Conservation (phyloP, 2,888 invertebrate genomes). For the Nymphalis urticae region DNA sequence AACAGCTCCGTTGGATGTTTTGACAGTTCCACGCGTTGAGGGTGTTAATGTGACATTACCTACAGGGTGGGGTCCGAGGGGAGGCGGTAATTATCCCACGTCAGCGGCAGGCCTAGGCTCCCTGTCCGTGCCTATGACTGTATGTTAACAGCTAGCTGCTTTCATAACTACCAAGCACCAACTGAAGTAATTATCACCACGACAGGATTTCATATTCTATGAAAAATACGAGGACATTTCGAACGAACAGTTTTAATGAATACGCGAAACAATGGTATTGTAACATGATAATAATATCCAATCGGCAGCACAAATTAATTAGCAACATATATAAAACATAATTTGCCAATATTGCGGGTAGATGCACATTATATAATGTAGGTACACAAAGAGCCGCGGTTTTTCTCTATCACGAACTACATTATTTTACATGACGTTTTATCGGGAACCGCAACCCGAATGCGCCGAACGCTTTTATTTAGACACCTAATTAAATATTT, state of each 20-base stretch:
- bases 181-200: conserved; percentile 31
- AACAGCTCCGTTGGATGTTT: conserved; percentile 68
- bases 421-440: conserved; percentile 64
- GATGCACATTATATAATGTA: conserved; percentile 35
- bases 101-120: conserved; percentile 76
- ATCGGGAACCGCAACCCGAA: conserved; percentile 61
- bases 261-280: background rate
- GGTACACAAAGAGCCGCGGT: conserved; percentile 45
- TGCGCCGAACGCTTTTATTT: conserved; percentile 71
- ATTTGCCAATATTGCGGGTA: conserved; percentile 28
- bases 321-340: conserved; percentile 32
- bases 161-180: conserved; percentile 43
- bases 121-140: conserved; percentile 64
- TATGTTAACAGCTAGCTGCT: conserved; percentile 45
- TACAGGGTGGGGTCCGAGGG: conserved; percentile 41
- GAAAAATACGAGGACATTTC: conserved; percentile 1
- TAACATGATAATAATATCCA: conserved; percentile 8
- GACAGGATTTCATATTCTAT: background rate
- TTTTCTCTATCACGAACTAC: conserved; percentile 48
- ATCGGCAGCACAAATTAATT: conserved; percentile 32
- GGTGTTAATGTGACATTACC: conserved; percentile 80
- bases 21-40: conserved; percentile 71
- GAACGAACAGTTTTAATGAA: background rate
- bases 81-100: conserved; percentile 77
- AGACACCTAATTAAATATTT: conserved; percentile 81